Evolutionary conservation across 2,797 vertebrate species (phyloP), one percentile per base, ranked within the genome.

Genomic region (Rachycentron canadum): DNA sequence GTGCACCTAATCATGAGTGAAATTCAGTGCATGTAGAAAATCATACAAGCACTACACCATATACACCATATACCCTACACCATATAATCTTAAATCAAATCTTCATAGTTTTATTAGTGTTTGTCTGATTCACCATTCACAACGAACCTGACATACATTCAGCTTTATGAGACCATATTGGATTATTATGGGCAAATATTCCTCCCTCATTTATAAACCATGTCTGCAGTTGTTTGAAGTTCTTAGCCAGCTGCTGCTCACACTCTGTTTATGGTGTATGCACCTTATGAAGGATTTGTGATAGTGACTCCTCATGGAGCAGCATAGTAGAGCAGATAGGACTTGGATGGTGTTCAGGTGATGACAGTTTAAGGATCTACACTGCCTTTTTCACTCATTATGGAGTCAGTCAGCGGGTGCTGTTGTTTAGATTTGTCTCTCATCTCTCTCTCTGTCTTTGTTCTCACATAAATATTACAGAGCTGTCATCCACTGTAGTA

Each of bases 331-430:
- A 84, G 60, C 58, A 60, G 77, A 69, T 49, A 32, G 57, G 52
- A 72, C 50, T 76, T 84, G 85, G 79, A 2, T 16, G 53, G 34
- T 55, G 34, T 80, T 88, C 74, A 78, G 86, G 81, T 83, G 76
- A 79, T 71, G 58, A 45, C 25, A 40, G 21, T 21, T 77, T 72
- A 62, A 82, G 77, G 67, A 81, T 57, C 67, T 47, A 16, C 36
- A 10, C 59, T 34, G 13, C 61, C 84, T 92, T 73, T 60, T 81
- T 56, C 36, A 4, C 69, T 86, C 62, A 65, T 76, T 56, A 70
- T 16, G 60, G 60, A 72, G 53, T 59, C 66, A 45, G 19, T 64
- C 26, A 4, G 10, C 66, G 38, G 50, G n/a, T 62, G 71, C 76
- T 83, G 60, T 40, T 82, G 73, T 89, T 80, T 87, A 74, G 72